Conservation (phyloP, 2,797 vertebrate species). For the Lutjanus campechanus region DNA sequence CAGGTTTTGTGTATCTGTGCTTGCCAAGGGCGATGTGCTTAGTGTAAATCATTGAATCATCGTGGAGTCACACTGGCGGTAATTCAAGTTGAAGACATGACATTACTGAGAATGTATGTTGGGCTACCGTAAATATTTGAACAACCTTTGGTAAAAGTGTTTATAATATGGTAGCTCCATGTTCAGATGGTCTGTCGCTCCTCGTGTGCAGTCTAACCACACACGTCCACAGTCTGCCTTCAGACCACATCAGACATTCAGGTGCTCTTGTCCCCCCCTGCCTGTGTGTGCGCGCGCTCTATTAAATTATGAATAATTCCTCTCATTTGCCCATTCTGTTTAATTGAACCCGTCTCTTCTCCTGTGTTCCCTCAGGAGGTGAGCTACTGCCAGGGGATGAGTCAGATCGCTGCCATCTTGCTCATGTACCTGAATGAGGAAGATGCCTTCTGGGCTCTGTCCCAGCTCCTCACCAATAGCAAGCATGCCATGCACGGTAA, state of each 20-base stretch:
- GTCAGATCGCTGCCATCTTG: constrained; percentile 90
- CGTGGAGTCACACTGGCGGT: constrained; percentile 23
- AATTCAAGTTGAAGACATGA: constrained; percentile 41
- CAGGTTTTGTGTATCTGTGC: constrained; percentile 44
- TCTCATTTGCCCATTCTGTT: constrained; percentile 49
- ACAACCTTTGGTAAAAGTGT: constrained; percentile 42
- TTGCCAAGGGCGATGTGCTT: constrained; percentile 45
- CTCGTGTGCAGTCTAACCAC: background rate
- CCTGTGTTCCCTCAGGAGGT: constrained; percentile 86
- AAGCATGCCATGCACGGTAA: constrained; percentile 90
- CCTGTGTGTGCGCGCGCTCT: background rate
- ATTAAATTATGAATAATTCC: constrained; percentile 67
- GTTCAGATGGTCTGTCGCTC: constrained; percentile 23
- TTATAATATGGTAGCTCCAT: constrained; percentile 28
- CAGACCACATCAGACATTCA: constrained; percentile 70
- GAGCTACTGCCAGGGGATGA: constrained; percentile 94
- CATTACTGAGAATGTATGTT: constrained; percentile 34
- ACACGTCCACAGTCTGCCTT: constrained; percentile 32
- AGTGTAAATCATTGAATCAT: constrained; percentile 52
- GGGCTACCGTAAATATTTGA: constrained; percentile 68
- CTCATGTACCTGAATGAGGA: constrained; percentile 93
- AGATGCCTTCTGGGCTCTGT: constrained; percentile 92
- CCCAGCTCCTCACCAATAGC: constrained; percentile 89
- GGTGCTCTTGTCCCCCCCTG: constrained; percentile 29
- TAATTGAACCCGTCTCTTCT: constrained; percentile 42